Base-by-base conservation (phyloP, 2,888 invertebrate genomes). In the Taphrorychus bicolor region DNA sequence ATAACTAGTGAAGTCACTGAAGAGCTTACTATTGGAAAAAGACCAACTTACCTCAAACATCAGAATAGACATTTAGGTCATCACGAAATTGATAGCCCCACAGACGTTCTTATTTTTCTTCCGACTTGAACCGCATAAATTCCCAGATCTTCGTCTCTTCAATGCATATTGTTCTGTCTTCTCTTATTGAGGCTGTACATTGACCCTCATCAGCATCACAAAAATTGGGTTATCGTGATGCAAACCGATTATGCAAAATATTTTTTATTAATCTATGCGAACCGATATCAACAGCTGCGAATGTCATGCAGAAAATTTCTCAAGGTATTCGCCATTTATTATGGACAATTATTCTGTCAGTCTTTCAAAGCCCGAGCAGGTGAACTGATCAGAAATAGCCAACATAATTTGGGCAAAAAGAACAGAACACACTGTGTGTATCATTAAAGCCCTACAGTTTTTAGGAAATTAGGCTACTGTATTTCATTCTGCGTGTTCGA, bases 401-500 rank as follows among this genome's bases (percentile, higher is more conserved):
- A 61, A 61, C 52, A 66, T 66, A 69, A 69, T 69, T 65, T 57
- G 58, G 51, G 17, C 9, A 66, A 62, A 61, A 61, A 7, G 58
- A 57, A 57, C 51, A 61, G 57, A 61, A 61, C 56, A 40, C 49
- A n/a, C n/a, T n/a, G n/a, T n/a, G n/a, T n/a, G 22, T 48, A 66
- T 56, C 65, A 65, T 65, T 65, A 65, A 65, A 32, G 1, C 32
- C 32, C 32, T 32, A 1, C 11, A 11, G 11, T 7, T 32, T 7
- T 7, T 32, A 32, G 9, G 32, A 66, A 51, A 66, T 61, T 66
- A 21, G 61, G 59, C 67, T 76, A 76, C 77, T 73, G 77, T 74
- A 71, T 67, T 72, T 71, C 52, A 68, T 75, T 75, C 77, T 73
- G 77, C 76, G 77, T 76, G 77, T 71, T 45, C 62, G 61, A 41